Evolutionary conservation across 2,113 vertebrate species (phyloP).

Genomic region (Typhlomys cinereus): DNA sequence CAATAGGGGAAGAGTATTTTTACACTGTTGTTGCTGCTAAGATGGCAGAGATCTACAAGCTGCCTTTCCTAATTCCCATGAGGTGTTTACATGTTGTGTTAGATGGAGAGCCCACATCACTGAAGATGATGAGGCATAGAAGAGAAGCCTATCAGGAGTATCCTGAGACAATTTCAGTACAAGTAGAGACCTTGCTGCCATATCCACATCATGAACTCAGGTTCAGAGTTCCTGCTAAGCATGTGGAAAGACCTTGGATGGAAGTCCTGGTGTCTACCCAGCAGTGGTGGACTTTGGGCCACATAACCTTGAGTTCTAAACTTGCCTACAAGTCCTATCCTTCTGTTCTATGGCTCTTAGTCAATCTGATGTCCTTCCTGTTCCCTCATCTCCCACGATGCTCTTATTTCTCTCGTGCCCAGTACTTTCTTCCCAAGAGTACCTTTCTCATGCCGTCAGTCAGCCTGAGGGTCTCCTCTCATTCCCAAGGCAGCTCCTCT

Average conservation of each 20-base stretch:
- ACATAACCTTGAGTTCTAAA: not conserved
- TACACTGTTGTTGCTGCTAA: not conserved
- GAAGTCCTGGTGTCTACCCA: not conserved
- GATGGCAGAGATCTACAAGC: not conserved
- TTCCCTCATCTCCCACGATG: not conserved
- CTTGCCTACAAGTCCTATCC: not conserved
- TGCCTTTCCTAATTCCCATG: not conserved
- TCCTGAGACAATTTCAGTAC: accelerated
- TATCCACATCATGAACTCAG: not conserved
- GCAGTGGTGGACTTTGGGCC: not conserved
- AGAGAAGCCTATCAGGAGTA: not conserved
- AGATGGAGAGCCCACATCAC: not conserved
- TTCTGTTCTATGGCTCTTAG: not conserved
- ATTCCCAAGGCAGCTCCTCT: not conserved
- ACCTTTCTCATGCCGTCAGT: not conserved
- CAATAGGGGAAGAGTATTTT: not conserved
- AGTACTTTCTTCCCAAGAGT: not conserved
- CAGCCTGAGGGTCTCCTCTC: not conserved
- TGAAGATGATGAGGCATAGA: not conserved
- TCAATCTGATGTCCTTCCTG: not conserved
- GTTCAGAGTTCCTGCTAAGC: not conserved
- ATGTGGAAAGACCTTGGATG: not conserved
- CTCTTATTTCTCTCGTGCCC: not conserved
- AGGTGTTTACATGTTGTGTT: not conserved
- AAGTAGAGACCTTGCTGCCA: not conserved